Base-by-base conservation (phyloP, 2,113 vertebrate species). In the Tragulus kanchil region DNA sequence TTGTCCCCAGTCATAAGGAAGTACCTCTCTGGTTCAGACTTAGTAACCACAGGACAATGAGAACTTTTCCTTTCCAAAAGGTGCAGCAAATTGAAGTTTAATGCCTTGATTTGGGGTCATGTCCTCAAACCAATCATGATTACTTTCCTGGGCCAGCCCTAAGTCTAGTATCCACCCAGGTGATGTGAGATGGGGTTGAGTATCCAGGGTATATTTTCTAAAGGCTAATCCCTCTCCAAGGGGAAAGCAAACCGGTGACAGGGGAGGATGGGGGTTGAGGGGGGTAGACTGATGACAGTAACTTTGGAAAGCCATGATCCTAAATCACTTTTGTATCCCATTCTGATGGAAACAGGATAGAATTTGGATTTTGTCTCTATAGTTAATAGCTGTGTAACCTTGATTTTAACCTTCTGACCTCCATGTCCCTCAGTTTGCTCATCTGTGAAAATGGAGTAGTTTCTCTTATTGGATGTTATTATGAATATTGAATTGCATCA, bases 361-460 rank as follows among this genome's bases (percentile, higher is more conserved):
- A 6, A 77, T 84, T 87, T 96, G 48, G 21, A 54, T 54, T 94
- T 89, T 89, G 12, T 75, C 23, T 96, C 17, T 85, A 8, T 21
- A n/a, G 2, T 14, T 86, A 59, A 56, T 79, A 62, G 45, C 11
- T 28, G 1, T 25, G 7, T 69, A 23, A 19, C 69, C 48, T 84
- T 73, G 25, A 52, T 45, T 86, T 89, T 89, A 88, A 69, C 42
- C 2, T 54, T 69, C 7, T 83, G 73, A 78, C 3, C 3, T 48
- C 17, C 17, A 6, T 62, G 10, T 78, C 21, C 26, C 61, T 16
- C 42, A 71, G 15, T 88, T 82, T 69, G 13, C 48, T 28, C 13
- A 23, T 28, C 21, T 92, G 6, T 82, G 77, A 86, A 89, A 86
- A 11, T 58, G 48, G 23, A 65, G 79, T 77, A 56, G 14, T 52